Conservation (phyloP, 2,113 vertebrate species). For the Piaya cayana region DNA sequence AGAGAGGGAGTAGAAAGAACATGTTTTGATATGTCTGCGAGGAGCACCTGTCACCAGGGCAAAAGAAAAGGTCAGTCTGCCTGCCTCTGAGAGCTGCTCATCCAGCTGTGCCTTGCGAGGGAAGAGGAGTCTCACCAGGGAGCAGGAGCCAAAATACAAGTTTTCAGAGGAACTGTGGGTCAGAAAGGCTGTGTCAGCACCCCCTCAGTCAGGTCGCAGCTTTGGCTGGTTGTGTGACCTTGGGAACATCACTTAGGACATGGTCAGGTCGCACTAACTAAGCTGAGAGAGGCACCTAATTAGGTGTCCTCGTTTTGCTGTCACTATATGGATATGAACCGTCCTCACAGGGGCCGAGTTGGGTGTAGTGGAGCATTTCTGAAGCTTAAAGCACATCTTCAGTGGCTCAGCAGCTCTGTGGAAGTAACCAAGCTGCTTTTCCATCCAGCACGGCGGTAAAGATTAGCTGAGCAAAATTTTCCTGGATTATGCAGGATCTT, state of each 20-base stretch:
- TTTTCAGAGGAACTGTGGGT: fast-evolving
- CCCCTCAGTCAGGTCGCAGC: not conserved
- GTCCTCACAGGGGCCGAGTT: not conserved
- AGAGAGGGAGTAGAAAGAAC: not conserved
- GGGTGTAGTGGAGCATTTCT: not conserved
- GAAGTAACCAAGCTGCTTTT: not conserved
- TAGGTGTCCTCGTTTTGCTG: not conserved
- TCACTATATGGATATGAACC: fast-evolving
- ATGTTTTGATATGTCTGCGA: not conserved
- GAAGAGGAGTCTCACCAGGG: no score
- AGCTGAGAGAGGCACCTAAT: not conserved
- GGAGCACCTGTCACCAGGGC: not conserved
- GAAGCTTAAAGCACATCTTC: not conserved
- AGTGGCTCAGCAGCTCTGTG: not conserved
- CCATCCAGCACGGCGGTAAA: not conserved
- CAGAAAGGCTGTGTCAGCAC: not conserved
- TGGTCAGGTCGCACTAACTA: not conserved
- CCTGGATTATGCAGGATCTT: not conserved
- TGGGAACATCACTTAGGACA: not conserved
- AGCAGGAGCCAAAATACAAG: not conserved
- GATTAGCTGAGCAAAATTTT: not conserved
- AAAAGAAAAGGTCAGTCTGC: not conserved
- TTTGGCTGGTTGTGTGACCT: not conserved
- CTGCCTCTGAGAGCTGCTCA: fast-evolving
- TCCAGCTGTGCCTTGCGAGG: fast-evolving